These are phyloP conservation scores for Ctena decussata DNA, from an alignment of 2,888 invertebrate genomes.

Conservation along the genomic window DNA sequence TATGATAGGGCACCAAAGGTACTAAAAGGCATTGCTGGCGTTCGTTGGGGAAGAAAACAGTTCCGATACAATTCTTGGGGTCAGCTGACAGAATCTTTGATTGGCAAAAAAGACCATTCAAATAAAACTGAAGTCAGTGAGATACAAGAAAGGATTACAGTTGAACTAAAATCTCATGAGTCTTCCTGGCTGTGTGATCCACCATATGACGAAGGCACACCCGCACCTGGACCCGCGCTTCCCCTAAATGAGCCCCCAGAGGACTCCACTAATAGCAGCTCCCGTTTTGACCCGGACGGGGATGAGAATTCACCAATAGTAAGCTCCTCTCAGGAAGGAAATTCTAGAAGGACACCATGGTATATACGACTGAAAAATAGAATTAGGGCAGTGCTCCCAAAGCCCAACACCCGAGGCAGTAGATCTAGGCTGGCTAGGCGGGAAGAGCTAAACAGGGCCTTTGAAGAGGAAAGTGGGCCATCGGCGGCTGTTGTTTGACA, in stretches of 20 bases:
- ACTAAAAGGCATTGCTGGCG: slow-evolving; percentile 50
- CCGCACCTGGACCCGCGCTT: slow-evolving; percentile 27
- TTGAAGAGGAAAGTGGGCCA: no score
- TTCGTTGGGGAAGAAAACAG: slow-evolving; percentile 51
- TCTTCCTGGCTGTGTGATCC: slow-evolving; percentile 28
- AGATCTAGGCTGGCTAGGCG: no score
- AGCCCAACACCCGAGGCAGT: no score
- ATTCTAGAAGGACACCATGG: background rate
- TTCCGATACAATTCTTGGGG: slow-evolving; percentile 42
- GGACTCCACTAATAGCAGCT: background rate
- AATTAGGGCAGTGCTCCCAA: no score
- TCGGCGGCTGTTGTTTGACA: no score
- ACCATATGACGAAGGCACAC: slow-evolving; percentile 45
- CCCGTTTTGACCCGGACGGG: background rate
- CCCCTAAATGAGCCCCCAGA: background rate
- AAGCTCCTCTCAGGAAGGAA: background rate
- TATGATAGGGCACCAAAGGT: slow-evolving; percentile 47
- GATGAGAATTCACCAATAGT: background rate
- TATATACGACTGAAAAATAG: no score
- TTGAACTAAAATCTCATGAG: background rate
- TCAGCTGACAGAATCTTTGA: slow-evolving; percentile 41
- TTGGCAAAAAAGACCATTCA: background rate
- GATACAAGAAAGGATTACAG: background rate
- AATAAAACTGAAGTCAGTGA: background rate
- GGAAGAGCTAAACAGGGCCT: no score